Evolutionary conservation across 2,888 invertebrate genomes (phyloP).

Genomic region (Sisyra terminalis): DNA sequence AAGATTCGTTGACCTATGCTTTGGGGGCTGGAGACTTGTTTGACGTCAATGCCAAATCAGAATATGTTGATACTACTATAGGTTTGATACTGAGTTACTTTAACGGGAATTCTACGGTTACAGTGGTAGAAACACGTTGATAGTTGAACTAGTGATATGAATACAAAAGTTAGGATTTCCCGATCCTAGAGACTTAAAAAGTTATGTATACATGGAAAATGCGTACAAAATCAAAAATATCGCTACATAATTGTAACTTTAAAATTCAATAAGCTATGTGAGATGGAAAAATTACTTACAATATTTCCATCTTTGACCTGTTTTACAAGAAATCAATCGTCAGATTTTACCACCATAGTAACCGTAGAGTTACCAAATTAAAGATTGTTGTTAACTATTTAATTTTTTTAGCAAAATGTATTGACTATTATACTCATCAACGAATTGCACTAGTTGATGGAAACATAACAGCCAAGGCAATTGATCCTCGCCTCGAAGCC

Average conservation of each 20-base stretch:
- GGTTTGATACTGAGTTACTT: conserved; percentile 26
- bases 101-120: not conserved
- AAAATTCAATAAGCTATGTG: no score
- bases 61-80: conserved; percentile 94
- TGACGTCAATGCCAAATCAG: conserved; percentile 83
- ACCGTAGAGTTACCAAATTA: no score
- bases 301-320: no score
- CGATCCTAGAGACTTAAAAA: no score
- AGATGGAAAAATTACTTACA: no score
- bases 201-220: no score
- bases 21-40: conserved; percentile 90
- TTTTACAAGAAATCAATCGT: no score
- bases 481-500: conserved; percentile 72
- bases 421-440: conserved; percentile 89
- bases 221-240: no score
- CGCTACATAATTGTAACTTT: no score
- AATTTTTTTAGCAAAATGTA: conserved; percentile 65
- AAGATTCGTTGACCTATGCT: conserved; percentile 94
- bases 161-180: conserved; percentile 6
- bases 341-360: no score
- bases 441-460: conserved; percentile 58
- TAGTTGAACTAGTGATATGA: not conserved
- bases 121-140: not conserved
- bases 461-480: conserved; percentile 43
- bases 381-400: no score